Evolutionary conservation across 2,113 vertebrate species (phyloP).

Genomic region (Platycercus adscitus): DNA sequence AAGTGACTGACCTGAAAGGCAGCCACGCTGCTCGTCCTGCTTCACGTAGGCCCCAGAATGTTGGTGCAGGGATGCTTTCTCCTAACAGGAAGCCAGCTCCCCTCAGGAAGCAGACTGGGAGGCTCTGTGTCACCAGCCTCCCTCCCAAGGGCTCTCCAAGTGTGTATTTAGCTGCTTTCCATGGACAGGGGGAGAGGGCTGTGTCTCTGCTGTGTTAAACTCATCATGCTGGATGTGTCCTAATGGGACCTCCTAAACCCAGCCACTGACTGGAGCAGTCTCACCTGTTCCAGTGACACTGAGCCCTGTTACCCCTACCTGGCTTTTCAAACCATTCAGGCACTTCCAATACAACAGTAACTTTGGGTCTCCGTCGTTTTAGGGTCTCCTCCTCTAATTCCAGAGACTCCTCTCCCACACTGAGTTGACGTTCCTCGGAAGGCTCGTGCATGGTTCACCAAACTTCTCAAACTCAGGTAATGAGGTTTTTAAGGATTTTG

Average conservation of each 20-base stretch:
- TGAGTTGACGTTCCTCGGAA: background rate
- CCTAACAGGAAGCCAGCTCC: background rate
- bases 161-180: background rate
- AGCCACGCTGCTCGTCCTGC: background rate
- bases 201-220: background rate
- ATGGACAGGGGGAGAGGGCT: background rate
- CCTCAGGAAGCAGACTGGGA: background rate
- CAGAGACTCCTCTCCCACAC: background rate
- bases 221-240: background rate
- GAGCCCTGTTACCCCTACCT: background rate
- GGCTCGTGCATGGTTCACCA: background rate
- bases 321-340: background rate
- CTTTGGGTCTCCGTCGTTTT: rapidly evolving
- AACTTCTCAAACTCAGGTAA: background rate
- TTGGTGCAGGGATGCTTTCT: background rate
- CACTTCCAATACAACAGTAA: too few relatives aligned
- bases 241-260: background rate
- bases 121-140: background rate
- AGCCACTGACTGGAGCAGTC: background rate
- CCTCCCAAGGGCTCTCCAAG: background rate
- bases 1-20: background rate
- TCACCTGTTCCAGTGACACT: background rate
- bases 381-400: background rate
- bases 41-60: rapidly evolving
- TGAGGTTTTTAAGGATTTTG: background rate